Base-by-base conservation (phyloP, 2,888 invertebrate species). In the Sesia apiformis region DNA sequence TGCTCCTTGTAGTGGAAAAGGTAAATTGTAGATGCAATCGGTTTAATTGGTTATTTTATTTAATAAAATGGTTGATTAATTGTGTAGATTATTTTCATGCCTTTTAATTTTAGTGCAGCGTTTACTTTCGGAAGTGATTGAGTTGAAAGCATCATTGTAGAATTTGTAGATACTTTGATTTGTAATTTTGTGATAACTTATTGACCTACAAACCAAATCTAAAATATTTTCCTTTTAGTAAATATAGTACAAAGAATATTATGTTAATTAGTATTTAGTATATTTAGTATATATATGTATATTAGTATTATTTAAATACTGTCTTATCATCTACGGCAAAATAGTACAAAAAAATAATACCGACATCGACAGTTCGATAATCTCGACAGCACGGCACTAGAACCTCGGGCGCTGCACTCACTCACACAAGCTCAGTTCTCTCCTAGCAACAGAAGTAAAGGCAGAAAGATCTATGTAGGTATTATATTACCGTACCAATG, bases 361-460 rank as follows among this genome's bases (percentile, higher is more conserved):
- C 23, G 23, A 23, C 23, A 23, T 23, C 23, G 23, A n/a, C 62
- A 61, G 60, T 55, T 41, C 59, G 59, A 7, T 54, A 67, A 57
- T 57, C 62, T 62, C 60, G 55, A 52, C 5, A 53, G 58, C 55
- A 55, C 82, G 64, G 57, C 79, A 65, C 79, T 80, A 74, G 49
- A 56, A 60, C 67, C 58, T 63, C 73, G 84, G 79, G 66, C 84
- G 82, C 72, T 84, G 81, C 83, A 82, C 84, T 75, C 84, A 78
- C 84, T 3, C 78, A 81, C 79, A 84, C 84, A 74, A 3, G 40
- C 70, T 60, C 60, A 67, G 39, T 7, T 65, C 23, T 72, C 70
- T 79, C 81, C 67, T 87, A 81, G 86, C 84, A 86, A 87, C 87
- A 61, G 68, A 81, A 83, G 81, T 83, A 82, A 83, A 84, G 81